A percentile compares a stretch with the other conserved stretches of the same genome.
These are phyloP conservation scores for Cirrhinus molitorella DNA, from an alignment of 2,797 vertebrate genomes.

Conservation along the genomic window DNA sequence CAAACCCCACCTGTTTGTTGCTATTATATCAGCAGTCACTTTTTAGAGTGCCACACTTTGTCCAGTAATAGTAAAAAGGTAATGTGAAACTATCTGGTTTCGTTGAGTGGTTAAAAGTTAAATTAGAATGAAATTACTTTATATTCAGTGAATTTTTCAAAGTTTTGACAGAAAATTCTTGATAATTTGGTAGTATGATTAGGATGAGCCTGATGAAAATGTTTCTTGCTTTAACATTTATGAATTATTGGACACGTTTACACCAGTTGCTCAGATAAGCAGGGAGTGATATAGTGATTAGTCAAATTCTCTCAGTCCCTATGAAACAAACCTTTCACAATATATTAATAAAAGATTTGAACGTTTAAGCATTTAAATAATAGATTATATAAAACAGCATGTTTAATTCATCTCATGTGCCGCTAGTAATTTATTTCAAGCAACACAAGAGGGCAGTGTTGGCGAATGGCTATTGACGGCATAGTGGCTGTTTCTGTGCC, in stretches of 20 bases:
- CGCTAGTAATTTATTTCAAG: not conserved
- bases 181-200: not conserved
- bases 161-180: not conserved
- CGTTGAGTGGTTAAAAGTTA: not conserved
- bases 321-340: not conserved
- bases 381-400: too few relatives aligned
- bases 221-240: not conserved
- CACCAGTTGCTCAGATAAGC: not conserved
- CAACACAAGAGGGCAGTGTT: slow-evolving; percentile 22
- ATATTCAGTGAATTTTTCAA: not conserved
- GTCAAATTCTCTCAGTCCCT: not conserved
- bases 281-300: not conserved
- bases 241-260: not conserved
- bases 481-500: not conserved
- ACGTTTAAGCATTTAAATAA: not conserved
- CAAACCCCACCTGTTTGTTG: slow-evolving; percentile 15
- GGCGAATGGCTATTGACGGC: not conserved
- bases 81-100: not conserved
- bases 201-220: not conserved
- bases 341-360: not conserved
- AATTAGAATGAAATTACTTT: not conserved
- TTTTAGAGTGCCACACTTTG: not conserved
- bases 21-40: not conserved
- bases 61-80: not conserved
- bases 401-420: too few relatives aligned